Evolutionary conservation across 1,140 invertebrate genomes (phyloP).

Genomic region (Colletes gigas): DNA sequence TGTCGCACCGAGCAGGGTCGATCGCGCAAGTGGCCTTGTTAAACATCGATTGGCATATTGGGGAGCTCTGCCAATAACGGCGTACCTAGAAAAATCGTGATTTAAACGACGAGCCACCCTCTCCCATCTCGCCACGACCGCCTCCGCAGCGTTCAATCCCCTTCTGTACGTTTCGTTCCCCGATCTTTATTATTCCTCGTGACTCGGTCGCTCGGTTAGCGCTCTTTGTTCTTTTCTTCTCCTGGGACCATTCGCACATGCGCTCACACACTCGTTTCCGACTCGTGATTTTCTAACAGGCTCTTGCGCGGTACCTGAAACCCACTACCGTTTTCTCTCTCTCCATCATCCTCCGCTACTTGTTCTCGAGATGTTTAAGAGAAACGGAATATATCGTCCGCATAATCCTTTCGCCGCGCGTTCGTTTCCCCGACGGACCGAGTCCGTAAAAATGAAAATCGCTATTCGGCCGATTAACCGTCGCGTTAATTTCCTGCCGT

Average conservation of each 20-base stretch:
- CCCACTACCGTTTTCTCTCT: neutral
- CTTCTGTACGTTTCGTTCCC: conserved; percentile 38
- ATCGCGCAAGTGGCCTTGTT: conserved; percentile 54
- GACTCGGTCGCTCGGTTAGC: conserved; percentile 40
- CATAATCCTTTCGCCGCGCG: conserved; percentile 2
- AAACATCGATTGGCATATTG: conserved; percentile 58
- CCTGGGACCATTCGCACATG: conserved; percentile 27
- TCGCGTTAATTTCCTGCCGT: conserved; percentile 27
- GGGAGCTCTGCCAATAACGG: conserved; percentile 50
- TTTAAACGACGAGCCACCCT: conserved; percentile 57
- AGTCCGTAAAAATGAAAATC: neutral
- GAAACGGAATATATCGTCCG: conserved; percentile 6
- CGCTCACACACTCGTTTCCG: conserved; percentile 30
- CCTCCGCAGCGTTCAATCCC: conserved; percentile 12
- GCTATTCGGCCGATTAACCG: neutral
- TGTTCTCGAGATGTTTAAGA: conserved; percentile 1
- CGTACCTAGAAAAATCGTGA: conserved; percentile 60
- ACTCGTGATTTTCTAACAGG: conserved; percentile 55
- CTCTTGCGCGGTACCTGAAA: conserved; percentile 31
- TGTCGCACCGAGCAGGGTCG: conserved; percentile 44
- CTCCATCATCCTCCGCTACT: neutral
- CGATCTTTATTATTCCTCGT: conserved; percentile 63
- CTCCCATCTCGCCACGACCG: neutral
- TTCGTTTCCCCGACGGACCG: neutral
- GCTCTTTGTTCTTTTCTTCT: conserved; percentile 46